Evolutionary conservation across 2,113 vertebrate species (phyloP).

Genomic region (Clinocottus analis): DNA sequence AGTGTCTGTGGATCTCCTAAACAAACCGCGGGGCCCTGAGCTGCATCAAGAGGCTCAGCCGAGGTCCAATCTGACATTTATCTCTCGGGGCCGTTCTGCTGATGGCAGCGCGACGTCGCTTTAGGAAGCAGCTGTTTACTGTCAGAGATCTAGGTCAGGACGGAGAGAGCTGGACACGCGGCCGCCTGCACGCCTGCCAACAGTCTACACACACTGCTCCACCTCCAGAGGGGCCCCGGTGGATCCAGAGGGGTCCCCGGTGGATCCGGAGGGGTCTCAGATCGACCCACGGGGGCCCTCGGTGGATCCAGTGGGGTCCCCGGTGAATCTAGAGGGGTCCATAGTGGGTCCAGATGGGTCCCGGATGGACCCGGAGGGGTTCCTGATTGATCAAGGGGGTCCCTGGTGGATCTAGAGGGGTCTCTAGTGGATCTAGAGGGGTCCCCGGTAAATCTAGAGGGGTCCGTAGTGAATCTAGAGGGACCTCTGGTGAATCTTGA

Average conservation of each 20-base stretch:
- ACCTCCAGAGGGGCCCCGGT: not conserved
- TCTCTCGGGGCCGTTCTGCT: conserved; percentile 82
- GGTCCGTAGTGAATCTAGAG: not conserved
- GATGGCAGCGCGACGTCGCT: conserved; percentile 79
- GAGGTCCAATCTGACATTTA: conserved; percentile 86
- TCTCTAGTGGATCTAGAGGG: no score
- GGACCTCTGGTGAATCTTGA: not conserved
- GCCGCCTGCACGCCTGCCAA: conserved; percentile 26
- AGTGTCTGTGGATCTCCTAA: conserved; percentile 72
- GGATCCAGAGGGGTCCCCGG: not conserved
- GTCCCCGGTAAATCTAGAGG: no score
- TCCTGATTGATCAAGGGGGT: no score
- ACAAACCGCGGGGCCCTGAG: conserved; percentile 75
- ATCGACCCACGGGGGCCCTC: no score
- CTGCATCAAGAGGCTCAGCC: conserved; percentile 77
- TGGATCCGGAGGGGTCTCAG: no score
- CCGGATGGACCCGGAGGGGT: no score
- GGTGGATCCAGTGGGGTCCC: no score
- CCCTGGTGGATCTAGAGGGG: no score
- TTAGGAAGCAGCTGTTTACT: conserved; percentile 83
- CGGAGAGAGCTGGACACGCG: conserved; percentile 33
- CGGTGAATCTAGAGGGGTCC: no score
- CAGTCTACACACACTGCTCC: conserved; percentile 13
- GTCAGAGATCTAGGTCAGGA: conserved; percentile 88
- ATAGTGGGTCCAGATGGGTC: no score